Conservation (phyloP, 2,888 invertebrate species). For the Theodoxus fluviatilis region DNA sequence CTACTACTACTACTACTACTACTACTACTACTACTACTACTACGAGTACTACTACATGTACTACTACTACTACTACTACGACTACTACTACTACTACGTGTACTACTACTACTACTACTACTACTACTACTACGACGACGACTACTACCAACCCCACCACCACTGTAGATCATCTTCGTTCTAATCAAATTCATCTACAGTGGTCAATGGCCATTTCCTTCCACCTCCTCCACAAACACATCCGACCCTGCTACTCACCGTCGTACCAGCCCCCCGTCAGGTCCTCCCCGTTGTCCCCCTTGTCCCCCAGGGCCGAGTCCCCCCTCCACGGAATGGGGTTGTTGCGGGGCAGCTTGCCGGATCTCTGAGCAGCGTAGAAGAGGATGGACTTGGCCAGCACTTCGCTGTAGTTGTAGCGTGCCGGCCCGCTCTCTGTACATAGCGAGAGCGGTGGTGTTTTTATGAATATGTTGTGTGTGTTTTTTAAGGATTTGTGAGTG, state of each 20-base stretch:
- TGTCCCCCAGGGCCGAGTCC: slow-evolving; percentile 56
- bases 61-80: no score
- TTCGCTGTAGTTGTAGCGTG: slow-evolving; percentile 49
- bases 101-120: background rate
- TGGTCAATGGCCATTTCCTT: background rate
- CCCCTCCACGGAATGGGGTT: slow-evolving; percentile 59
- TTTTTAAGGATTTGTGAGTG: no score
- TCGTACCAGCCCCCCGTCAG: slow-evolving; percentile 63
- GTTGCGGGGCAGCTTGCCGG: slow-evolving; percentile 55
- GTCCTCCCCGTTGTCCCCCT: slow-evolving; percentile 53
- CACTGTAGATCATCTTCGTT: background rate
- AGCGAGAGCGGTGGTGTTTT: no score
- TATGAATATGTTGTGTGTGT: no score
- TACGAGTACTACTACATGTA: no score
- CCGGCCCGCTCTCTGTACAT: no score
- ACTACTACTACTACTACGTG: no score
- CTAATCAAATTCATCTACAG: background rate
- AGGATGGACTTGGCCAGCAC: slow-evolving; percentile 54
- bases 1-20: no score
- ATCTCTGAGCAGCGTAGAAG: slow-evolving; percentile 62
- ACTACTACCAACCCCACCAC: no score
- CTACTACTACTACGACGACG: background rate
- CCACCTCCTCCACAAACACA: background rate
- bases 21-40: no score
- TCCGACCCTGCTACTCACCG: slow-evolving; percentile 52